A percentile compares a stretch with the other conserved stretches of the same genome.
phyloP scores from a whole-genome alignment of 2,113 vertebrate genomes.

The Phaethornis superciliosus region DNA sequence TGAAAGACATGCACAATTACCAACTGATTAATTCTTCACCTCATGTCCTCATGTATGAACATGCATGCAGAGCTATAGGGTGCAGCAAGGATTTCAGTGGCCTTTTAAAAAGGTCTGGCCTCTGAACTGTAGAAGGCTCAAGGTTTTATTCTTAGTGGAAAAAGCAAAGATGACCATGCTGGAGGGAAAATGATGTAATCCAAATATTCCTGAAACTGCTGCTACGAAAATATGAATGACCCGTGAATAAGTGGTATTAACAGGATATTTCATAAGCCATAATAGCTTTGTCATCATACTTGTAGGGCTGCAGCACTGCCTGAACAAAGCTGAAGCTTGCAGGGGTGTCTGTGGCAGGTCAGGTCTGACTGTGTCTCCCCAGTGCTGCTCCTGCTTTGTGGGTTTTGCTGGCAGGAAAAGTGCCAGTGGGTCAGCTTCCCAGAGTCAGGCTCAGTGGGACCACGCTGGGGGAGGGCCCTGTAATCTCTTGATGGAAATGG shows the following conservation, averaged over 20 bases:
- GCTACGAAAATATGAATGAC: not conserved
- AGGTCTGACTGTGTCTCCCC: accelerated
- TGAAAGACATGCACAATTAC: not conserved
- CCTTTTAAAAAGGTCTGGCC: not conserved
- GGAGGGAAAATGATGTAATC: not conserved
- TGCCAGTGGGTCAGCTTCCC: no score
- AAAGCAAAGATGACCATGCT: not conserved
- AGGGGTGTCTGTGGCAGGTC: not conserved
- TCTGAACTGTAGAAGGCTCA: not conserved
- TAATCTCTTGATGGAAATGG: not conserved
- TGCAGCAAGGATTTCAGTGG: not conserved
- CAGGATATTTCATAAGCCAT: not conserved
- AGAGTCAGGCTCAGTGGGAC: not conserved
- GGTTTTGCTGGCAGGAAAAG: accelerated
- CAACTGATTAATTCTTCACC: not conserved
- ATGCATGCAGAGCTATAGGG: not conserved
- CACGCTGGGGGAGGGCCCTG: accelerated
- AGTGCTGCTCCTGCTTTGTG: not conserved
- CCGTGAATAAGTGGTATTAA: not conserved
- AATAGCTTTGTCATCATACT: not conserved
- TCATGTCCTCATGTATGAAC: not conserved
- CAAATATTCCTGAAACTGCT: not conserved
- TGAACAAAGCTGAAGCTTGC: not conserved
- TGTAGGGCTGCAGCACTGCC: not conserved
- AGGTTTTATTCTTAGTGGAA: not conserved